A percentile compares a stretch with the other conserved stretches of the same genome.
phyloP scores from a whole-genome alignment of 1,140 invertebrate genomes.

The Cyclargus thomasi region DNA sequence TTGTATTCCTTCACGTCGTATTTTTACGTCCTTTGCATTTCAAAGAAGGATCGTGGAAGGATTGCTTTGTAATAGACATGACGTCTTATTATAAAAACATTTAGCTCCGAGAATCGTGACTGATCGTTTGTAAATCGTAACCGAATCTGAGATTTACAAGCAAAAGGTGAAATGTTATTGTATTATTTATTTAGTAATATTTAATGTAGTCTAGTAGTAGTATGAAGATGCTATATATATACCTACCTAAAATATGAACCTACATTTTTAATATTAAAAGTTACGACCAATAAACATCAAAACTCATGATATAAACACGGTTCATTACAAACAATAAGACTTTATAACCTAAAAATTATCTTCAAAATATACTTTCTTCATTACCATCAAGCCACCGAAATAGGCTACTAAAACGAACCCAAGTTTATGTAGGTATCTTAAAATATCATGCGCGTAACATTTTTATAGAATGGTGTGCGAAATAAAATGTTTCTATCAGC shows the following conservation, averaged over 20 bases:
- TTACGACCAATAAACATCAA: not conserved
- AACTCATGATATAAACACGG: not conserved
- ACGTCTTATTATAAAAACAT: conserved; percentile 1
- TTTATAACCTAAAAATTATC: too few species aligned
- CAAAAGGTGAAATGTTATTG: not conserved
- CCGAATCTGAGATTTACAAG: not conserved
- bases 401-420: not conserved
- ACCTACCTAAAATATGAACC: not conserved
- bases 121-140: not conserved
- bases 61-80: not conserved
- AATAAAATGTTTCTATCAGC: not conserved
- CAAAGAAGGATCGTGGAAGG: not conserved
- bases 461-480: not conserved
- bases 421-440: not conserved
- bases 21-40: not conserved
- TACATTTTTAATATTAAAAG: not conserved
- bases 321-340: not conserved
- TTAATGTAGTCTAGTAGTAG: too few species aligned
- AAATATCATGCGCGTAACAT: not conserved
- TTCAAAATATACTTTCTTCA: not conserved
- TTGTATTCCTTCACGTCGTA: not conserved
- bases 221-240: too few species aligned
- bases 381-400: not conserved
- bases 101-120: not conserved
- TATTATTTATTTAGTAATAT: too few species aligned